Percentiles rank a stretch among this genome's conserved stretches.
phyloP scores from a whole-genome alignment of 2,888 invertebrate genomes.

The Agonopterix heracliana region DNA sequence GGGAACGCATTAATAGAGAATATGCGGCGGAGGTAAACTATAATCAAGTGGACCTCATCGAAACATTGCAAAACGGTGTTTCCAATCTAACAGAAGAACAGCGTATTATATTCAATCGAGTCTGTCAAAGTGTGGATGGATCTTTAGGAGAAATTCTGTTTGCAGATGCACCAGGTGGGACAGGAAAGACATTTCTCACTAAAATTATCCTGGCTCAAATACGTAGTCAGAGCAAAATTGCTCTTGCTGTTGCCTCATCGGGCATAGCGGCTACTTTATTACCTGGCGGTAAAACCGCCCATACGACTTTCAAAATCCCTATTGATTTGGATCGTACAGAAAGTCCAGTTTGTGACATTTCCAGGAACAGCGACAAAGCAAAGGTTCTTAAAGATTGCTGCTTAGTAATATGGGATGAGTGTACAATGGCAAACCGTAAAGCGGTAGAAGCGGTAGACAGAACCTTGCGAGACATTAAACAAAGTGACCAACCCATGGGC shows the following conservation, averaged over 20 bases:
- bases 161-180: conserved; percentile 1
- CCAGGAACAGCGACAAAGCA: neutral
- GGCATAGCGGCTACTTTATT: neutral
- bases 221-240: neutral
- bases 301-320: too few relatives aligned
- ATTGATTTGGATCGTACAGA: neutral
- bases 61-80: neutral
- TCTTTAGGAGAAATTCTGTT: neutral
- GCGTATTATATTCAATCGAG: neutral
- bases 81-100: neutral
- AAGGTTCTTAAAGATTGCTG: conserved; percentile 6
- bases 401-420: too few relatives aligned
- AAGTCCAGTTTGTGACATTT: neutral
- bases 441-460: conserved; percentile 25
- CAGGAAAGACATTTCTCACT: conserved; percentile 3
- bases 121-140: neutral
- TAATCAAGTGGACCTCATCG: neutral
- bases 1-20: neutral
- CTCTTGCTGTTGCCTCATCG: neutral
- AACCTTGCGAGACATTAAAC: conserved; percentile 24
- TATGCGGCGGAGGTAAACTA: conserved; percentile 1
- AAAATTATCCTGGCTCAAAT: conserved; percentile 1
- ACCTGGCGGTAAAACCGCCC: neutral
- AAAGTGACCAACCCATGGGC: conserved; percentile 19
- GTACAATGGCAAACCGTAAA: conserved; percentile 23